Conservation (phyloP, 2,888 invertebrate genomes). For the Hydrotaea cyrtoneurina region DNA sequence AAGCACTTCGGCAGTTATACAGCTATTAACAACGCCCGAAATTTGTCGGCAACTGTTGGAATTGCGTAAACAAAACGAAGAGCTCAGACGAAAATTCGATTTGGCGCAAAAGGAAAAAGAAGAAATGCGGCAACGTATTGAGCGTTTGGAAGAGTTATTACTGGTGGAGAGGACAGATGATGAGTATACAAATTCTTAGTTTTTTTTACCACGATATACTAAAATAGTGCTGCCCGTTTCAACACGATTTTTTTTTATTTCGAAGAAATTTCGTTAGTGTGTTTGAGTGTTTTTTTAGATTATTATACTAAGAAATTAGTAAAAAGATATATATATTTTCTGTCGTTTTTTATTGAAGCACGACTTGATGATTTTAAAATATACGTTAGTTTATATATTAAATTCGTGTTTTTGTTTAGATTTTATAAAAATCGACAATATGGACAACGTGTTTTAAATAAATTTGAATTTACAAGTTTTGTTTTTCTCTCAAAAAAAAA, state of each 20-base stretch:
- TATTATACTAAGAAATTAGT: not conserved
- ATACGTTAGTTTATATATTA: not conserved
- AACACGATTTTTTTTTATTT: not conserved
- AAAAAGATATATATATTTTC: not conserved
- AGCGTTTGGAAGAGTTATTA: slow-evolving; percentile 76
- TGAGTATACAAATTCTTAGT: slow-evolving; percentile 67
- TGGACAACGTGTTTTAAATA: not conserved
- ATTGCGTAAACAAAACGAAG: slow-evolving; percentile 77
- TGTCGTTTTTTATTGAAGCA: not conserved
- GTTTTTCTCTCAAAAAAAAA: not conserved
- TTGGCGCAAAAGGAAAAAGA: slow-evolving; percentile 77
- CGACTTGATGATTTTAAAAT: not conserved
- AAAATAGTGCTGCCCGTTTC: slow-evolving; percentile 50
- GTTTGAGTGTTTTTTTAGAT: slow-evolving; percentile 38
- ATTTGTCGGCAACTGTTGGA: slow-evolving; percentile 78
- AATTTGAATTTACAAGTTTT: slow-evolving; percentile 24
- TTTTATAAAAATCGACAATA: not conserved
- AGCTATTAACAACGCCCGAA: slow-evolving; percentile 76
- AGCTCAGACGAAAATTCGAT: slow-evolving; percentile 76
- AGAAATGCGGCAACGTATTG: slow-evolving; percentile 74
- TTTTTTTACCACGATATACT: slow-evolving; percentile 37
- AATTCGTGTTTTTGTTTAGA: not conserved
- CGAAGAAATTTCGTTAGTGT: slow-evolving; percentile 31
- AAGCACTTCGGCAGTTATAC: slow-evolving; percentile 72
- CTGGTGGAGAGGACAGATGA: slow-evolving; percentile 69